A percentile compares a stretch with the other conserved stretches of the same genome.
Evolutionary conservation across 2,113 vertebrate genomes (phyloP).

Genomic region (Brevimyrus niger): DNA sequence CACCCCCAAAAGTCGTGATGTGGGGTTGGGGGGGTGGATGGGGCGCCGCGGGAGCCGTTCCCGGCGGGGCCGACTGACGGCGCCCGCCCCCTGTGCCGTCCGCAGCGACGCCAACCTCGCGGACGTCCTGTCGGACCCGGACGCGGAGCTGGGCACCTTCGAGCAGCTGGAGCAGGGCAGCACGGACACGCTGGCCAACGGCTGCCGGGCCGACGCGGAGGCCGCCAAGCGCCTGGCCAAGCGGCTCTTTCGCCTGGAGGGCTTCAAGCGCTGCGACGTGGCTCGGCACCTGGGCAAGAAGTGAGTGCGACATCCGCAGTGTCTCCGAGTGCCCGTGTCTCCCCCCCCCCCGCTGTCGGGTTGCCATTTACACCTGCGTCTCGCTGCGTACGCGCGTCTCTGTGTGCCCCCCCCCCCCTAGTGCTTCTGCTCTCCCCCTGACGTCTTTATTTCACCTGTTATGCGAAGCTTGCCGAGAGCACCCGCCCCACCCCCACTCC

Average conservation of each 20-base stretch:
- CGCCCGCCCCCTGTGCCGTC: neutral
- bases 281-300: conserved; percentile 93
- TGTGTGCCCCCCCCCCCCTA: neutral
- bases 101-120: conserved; percentile 80
- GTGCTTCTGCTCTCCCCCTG: neutral
- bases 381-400: neutral
- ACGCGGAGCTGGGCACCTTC: conserved; percentile 80
- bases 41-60: too few species aligned
- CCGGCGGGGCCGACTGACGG: neutral
- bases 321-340: neutral
- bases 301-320: conserved; percentile 54
- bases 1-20: neutral
- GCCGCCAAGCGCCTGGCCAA: conserved; percentile 85
- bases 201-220: conserved; percentile 76
- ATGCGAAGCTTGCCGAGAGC: neutral
- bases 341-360: neutral
- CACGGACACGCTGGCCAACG: conserved; percentile 80
- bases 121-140: conserved; percentile 77
- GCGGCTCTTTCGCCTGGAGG: conserved; percentile 85
- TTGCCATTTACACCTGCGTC: neutral
- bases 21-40: neutral
- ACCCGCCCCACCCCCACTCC: too few species aligned
- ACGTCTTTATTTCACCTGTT: neutral
- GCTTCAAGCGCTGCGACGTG: conserved; percentile 92
- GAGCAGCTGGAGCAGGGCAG: conserved; percentile 77